These are phyloP conservation scores for Chauna torquata DNA, from an alignment of 2,113 vertebrate genomes.

Conservation along the genomic window DNA sequence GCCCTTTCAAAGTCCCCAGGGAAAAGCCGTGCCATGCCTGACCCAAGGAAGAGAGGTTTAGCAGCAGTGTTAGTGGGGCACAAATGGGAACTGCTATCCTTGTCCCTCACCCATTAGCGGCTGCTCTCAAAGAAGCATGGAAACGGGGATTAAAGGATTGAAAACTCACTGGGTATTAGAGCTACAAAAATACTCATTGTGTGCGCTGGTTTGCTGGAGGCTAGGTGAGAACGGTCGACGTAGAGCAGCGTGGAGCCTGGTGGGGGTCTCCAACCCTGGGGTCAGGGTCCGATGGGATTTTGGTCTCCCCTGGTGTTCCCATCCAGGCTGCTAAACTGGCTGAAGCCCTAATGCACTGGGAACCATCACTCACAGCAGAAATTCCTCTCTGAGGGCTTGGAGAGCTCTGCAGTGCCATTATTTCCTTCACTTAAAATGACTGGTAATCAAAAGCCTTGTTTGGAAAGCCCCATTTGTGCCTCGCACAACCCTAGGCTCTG, in stretches of 20 bases:
- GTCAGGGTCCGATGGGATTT: neutral
- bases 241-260: neutral
- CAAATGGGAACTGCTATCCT: neutral
- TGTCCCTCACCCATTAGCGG: neutral
- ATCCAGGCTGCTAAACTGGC: neutral
- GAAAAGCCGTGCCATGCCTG: neutral
- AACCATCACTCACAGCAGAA: neutral
- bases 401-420: constrained; percentile 32
- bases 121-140: neutral
- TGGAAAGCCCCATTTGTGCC: constrained; percentile 59
- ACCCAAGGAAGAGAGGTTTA: neutral
- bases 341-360: neutral
- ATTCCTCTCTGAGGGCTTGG: neutral
- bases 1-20: neutral
- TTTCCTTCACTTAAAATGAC: constrained; percentile 42
- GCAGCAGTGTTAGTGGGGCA: neutral
- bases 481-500: constrained; percentile 15
- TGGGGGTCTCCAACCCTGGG: neutral
- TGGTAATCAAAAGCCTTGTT: constrained; percentile 55
- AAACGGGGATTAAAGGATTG: neutral
- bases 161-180: neutral
- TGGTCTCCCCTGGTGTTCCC: neutral
- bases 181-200: neutral
- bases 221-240: neutral
- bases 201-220: neutral